Conservation (phyloP, 2,113 vertebrate genomes). For the Barbus barbus region DNA sequence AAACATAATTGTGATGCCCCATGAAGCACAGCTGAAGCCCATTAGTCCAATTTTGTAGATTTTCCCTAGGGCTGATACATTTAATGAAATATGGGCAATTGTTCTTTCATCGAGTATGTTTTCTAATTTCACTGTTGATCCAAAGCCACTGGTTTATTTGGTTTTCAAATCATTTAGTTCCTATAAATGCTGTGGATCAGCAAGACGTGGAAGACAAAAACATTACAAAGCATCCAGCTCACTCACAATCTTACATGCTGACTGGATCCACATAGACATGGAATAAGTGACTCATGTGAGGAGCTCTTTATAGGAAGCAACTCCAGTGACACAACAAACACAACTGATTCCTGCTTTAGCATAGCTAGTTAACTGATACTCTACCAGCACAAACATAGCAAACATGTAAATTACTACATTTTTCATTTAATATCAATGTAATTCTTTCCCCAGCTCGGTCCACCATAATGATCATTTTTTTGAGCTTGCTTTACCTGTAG, state of each 20-base stretch:
- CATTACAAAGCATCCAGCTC: not conserved
- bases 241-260: not conserved
- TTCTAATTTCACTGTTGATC: not conserved
- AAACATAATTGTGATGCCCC: not conserved
- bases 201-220: not conserved
- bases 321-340: not conserved
- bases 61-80: not conserved
- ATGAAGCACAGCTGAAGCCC: not conserved
- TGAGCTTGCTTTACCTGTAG: too few species aligned
- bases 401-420: not conserved
- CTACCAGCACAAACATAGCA: not conserved
- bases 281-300: conserved; percentile 6
- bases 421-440: too few species aligned
- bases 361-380: not conserved
- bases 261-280: not conserved
- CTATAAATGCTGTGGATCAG: not conserved
- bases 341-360: not conserved
- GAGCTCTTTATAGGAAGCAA: not conserved
- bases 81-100: not conserved
- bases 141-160: not conserved
- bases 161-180: not conserved
- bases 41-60: not conserved
- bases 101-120: not conserved
- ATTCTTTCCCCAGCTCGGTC: too few species aligned
- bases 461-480: too few species aligned